Evolutionary conservation across 2,888 invertebrate species (phyloP).

Genomic region (Cyclophora albipunctata): DNA sequence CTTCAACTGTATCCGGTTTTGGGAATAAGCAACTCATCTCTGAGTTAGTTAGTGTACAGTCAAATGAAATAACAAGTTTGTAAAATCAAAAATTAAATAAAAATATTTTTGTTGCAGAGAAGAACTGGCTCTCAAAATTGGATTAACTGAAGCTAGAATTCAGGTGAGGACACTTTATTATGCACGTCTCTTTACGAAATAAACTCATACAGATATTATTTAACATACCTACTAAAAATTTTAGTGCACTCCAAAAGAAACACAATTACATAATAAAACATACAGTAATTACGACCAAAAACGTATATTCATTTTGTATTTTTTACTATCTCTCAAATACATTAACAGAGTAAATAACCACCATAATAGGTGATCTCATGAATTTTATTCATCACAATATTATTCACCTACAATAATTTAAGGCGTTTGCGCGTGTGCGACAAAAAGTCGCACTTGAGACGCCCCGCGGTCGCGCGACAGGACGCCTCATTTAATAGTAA

Average conservation of each 20-base stretch:
- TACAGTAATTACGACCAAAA: too few relatives aligned
- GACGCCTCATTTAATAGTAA: constrained; percentile 19
- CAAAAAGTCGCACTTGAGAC: constrained; percentile 49
- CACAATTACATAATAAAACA: too few relatives aligned
- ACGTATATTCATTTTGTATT: too few relatives aligned
- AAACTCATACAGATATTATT: too few relatives aligned
- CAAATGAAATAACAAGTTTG: too few relatives aligned
- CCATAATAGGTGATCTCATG: constrained; percentile 5
- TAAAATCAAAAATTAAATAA: too few relatives aligned
- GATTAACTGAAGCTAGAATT: constrained; percentile 94
- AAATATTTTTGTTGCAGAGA: constrained; percentile 82
- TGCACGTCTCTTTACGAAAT: too few relatives aligned
- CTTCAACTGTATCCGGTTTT: not conserved
- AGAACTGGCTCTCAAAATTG: constrained; percentile 94
- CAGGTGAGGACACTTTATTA: constrained; percentile 79
- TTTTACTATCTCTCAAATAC: too few relatives aligned
- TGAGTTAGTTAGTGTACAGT: too few relatives aligned
- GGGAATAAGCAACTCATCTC: not conserved
- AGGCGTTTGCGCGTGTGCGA: constrained; percentile 23
- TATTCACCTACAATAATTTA: constrained; percentile 26
- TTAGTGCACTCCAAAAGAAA: too few relatives aligned
- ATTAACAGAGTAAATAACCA: too few relatives aligned
- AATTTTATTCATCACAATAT: constrained; percentile 15
- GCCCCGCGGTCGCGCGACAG: constrained; percentile 37
- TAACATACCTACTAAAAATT: too few relatives aligned